Base-by-base conservation (phyloP, 1,140 invertebrate species). In the Hermatobates lingyangjiaoensis region DNA sequence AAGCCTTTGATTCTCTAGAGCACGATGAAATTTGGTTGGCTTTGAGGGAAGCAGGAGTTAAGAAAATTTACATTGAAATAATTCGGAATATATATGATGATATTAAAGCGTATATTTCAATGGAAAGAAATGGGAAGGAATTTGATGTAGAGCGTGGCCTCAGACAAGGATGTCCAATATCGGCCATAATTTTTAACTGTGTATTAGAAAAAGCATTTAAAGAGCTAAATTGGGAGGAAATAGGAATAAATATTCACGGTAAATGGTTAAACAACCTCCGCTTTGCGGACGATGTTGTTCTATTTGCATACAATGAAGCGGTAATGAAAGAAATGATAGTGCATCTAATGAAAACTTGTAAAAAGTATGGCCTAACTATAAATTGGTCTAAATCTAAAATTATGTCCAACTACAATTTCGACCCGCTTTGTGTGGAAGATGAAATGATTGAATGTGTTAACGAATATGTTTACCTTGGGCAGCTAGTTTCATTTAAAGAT, bases 211-310 rank as follows among this genome's bases (percentile, higher is more conserved):
- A 50, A 28, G 53, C 58, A 42, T 59, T 57, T 50, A 52, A 56
- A 51, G 56, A 57, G 28, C 49, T 56, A 54, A 55, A 56, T 23
- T 57, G 53, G 48, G 18, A 48, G 2, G 34, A 57, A 14, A 48
- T 42, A 42, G 39, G 18, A 58, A 60, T 25, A 58, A 63, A 52
- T 55, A 60, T 38, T 50, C 61, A 48, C 30, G 54, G 12, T 5
- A 18, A 42, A 18, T 18, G 21, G 18, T 52, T 61, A 25, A 59
- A 27, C 39, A 56, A 65, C 52, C 54, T 65, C 49, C 54, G 60
- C n/a, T 66, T 66, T 42, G 61, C 62, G 4, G 62, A 65, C 51
- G 62, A 65, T 44, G 39, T 63, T 44, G 55, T 65, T 10, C 26
- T 64, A 27, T 45, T 60, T 15, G 40, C 54, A 15, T 48, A 58